Conservation (phyloP, 2,113 vertebrate species). For the Pseudorhombus dupliciocellatus region DNA sequence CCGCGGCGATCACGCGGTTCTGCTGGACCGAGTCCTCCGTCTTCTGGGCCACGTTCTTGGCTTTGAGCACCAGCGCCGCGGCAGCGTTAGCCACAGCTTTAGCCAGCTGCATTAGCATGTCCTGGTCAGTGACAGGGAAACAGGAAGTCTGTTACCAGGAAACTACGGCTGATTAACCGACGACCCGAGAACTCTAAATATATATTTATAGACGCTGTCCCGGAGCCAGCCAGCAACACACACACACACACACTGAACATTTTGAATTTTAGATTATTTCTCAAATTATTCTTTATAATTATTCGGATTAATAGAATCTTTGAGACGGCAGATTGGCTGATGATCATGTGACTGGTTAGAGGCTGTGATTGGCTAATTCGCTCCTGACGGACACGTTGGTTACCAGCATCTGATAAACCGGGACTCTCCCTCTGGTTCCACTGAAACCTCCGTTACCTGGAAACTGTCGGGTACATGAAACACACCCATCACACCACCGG, state of each 20-base stretch:
- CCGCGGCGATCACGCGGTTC: conserved; percentile 93
- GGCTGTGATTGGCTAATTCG: conserved; percentile 38
- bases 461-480: conserved; percentile 49
- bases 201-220: too few species aligned
- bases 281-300: background rate
- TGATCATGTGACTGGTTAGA: background rate
- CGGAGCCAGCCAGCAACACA: too few species aligned
- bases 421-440: conserved; percentile 29
- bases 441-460: conserved; percentile 59
- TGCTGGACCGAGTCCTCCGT: conserved; percentile 89
- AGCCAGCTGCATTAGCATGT: conserved; percentile 95
- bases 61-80: conserved; percentile 91
- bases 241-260: background rate
- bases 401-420: conserved; percentile 58
- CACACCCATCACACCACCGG: background rate
- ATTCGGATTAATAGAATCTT: background rate
- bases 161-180: too few species aligned
- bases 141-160: too few species aligned
- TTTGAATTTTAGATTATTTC: conserved; percentile 1
- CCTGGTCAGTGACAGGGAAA: conserved; percentile 72
- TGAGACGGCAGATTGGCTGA: background rate
- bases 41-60: conserved; percentile 96
- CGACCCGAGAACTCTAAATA: background rate
- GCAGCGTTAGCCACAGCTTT: conserved; percentile 95
- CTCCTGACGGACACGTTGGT: conserved; percentile 31